Evolutionary conservation across 2,797 vertebrate species (phyloP).

Genomic region (Onychomys leucogaster): DNA sequence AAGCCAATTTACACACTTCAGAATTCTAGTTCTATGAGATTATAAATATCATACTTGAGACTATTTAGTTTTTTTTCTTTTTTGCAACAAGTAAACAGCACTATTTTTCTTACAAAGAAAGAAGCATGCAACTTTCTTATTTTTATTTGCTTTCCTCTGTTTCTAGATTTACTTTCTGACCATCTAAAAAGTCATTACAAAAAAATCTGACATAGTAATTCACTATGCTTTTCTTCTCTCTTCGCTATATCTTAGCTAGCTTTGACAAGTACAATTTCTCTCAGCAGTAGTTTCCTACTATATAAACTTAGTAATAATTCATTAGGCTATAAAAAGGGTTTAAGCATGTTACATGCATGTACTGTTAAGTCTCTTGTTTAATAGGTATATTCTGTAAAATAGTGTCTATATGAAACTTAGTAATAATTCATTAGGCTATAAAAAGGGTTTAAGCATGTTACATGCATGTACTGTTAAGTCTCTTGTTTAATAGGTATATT

Average conservation of each 20-base stretch:
- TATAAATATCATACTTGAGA: neutral
- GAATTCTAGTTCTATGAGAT: neutral
- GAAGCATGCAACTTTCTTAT: neutral
- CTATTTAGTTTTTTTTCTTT: neutral
- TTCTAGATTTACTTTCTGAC: constrained; percentile 13
- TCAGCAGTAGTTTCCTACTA: neutral
- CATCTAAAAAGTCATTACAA: neutral
- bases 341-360: neutral
- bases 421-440: constrained; percentile 28
- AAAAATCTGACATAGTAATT: neutral
- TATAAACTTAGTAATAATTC: neutral
- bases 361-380: neutral
- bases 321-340: constrained; percentile 29
- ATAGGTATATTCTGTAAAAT: neutral
- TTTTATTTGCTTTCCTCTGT: neutral
- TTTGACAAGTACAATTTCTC: constrained; percentile 21
- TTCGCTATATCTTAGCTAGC: neutral
- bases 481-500: neutral
- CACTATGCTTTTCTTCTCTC: neutral
- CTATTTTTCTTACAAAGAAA: constrained; percentile 35
- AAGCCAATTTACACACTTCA: neutral
- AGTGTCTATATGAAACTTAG: neutral
- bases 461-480: neutral
- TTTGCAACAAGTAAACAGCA: neutral
- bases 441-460: neutral